phyloP scores from a whole-genome alignment of 2,113 vertebrate genomes.

The Amphilophus citrinellus region DNA sequence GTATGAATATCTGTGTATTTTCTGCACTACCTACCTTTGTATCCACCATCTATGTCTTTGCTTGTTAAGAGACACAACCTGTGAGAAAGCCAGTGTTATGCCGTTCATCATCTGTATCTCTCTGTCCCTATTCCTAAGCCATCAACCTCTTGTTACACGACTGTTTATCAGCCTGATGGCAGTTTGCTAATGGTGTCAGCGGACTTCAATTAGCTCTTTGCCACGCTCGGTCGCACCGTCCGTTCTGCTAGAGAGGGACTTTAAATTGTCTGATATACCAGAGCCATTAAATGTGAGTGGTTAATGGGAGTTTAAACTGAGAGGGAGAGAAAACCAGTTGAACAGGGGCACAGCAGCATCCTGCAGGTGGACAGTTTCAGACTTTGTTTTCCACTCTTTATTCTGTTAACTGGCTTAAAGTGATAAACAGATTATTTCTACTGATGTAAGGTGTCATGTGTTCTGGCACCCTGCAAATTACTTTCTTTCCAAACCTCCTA shows the following conservation, averaged over 20 bases:
- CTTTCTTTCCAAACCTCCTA: neutral
- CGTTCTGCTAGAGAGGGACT: slow-evolving; percentile 50
- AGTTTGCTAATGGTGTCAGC: slow-evolving; percentile 73
- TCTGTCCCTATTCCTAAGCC: slow-evolving; percentile 30
- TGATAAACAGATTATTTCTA: slow-evolving; percentile 25
- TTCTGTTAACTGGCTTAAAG: slow-evolving; percentile 16
- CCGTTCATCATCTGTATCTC: slow-evolving; percentile 48
- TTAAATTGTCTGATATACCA: slow-evolving; percentile 74
- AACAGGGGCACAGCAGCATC: neutral
- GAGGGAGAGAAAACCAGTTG: slow-evolving; percentile 15
- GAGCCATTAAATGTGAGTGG: slow-evolving; percentile 59
- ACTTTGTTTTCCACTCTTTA: slow-evolving; percentile 32
- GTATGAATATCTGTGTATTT: neutral
- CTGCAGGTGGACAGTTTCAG: slow-evolving; percentile 19
- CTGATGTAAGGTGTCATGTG: neutral
- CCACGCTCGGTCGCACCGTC: slow-evolving; percentile 52
- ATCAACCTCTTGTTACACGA: slow-evolving; percentile 57
- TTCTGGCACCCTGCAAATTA: slow-evolving; percentile 8
- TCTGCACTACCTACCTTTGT: neutral
- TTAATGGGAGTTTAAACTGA: slow-evolving; percentile 66
- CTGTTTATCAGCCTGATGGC: slow-evolving; percentile 66
- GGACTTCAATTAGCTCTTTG: slow-evolving; percentile 74
- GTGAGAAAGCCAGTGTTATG: slow-evolving; percentile 31
- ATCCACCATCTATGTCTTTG: neutral
- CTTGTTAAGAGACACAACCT: slow-evolving; percentile 39